Percentiles rank a stretch among this genome's conserved stretches.
Evolutionary conservation across 2,888 invertebrate species (phyloP).

Genomic region (Drosophila birchii): DNA sequence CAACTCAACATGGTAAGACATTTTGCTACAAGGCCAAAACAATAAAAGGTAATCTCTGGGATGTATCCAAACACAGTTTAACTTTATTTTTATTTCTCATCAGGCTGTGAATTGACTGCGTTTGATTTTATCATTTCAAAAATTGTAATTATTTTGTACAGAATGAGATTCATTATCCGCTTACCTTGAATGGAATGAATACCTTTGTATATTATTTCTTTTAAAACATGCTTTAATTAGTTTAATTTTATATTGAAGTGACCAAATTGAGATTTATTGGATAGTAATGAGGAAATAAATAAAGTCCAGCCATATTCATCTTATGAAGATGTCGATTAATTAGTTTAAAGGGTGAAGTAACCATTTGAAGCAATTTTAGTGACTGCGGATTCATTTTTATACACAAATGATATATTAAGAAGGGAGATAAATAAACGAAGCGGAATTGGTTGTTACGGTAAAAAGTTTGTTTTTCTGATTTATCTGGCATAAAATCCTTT

Average conservation of each 20-base stretch:
- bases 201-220: neutral
- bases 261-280: neutral
- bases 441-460: constrained; percentile 12
- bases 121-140: neutral
- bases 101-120: constrained; percentile 1
- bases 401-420: neutral
- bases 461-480: constrained; percentile 14
- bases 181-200: neutral
- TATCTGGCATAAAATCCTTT: neutral
- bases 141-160: too few relatives aligned
- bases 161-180: neutral
- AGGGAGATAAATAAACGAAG: constrained; percentile 5
- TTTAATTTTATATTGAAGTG: neutral
- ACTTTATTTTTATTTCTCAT: neutral
- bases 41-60: neutral
- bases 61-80: neutral
- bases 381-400: constrained; percentile 17
- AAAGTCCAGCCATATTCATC: constrained; percentile 14
- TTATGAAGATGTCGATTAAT: constrained; percentile 12
- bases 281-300: constrained; percentile 1
- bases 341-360: constrained; percentile 12
- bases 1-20: constrained; percentile 9
- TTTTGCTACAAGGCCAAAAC: neutral
- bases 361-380: constrained; percentile 8
- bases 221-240: neutral